These are phyloP conservation scores for Sebastiscus tertius DNA, from an alignment of 2,797 vertebrate genomes.

Conservation along the genomic window DNA sequence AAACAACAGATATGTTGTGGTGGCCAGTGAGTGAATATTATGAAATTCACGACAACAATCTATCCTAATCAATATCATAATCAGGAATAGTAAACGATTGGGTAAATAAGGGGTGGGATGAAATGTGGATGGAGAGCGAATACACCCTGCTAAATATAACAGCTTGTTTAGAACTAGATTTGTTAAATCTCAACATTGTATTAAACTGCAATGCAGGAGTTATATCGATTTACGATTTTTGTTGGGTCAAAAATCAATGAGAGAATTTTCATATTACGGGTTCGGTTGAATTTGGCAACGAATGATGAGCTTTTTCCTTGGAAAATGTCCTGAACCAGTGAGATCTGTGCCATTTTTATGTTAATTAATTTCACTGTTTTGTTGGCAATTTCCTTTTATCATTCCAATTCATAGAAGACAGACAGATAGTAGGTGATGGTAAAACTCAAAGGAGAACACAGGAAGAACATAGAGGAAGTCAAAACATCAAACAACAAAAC, in stretches of 20 bases:
- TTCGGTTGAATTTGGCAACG: not conserved
- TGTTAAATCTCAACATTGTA: not conserved
- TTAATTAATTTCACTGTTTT: slow-evolving; percentile 1
- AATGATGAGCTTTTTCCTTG: not conserved
- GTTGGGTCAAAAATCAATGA: not conserved
- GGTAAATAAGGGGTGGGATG: not conserved
- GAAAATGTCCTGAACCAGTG: slow-evolving; percentile 23
- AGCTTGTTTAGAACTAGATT: not conserved
- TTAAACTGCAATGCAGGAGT: not conserved
- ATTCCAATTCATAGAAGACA: slow-evolving; percentile 30
- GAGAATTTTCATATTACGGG: not conserved
- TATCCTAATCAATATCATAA: not conserved
- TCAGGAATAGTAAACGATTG: not conserved
- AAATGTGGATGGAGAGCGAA: not conserved
- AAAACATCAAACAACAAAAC: slow-evolving; percentile 49
- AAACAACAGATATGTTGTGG: not conserved
- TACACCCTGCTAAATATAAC: not conserved
- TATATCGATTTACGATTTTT: not conserved
- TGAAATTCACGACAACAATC: not conserved
- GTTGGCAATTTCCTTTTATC: slow-evolving; percentile 13
- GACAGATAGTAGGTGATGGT: slow-evolving; percentile 15
- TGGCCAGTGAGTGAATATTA: not conserved
- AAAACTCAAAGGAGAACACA: slow-evolving; percentile 50
- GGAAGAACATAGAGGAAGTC: slow-evolving; percentile 62
- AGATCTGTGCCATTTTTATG: slow-evolving; percentile 26